Evolutionary conservation across 2,888 invertebrate species (phyloP), one percentile per base, ranked within the genome.

Genomic region (Aproaerema taeniolella): DNA sequence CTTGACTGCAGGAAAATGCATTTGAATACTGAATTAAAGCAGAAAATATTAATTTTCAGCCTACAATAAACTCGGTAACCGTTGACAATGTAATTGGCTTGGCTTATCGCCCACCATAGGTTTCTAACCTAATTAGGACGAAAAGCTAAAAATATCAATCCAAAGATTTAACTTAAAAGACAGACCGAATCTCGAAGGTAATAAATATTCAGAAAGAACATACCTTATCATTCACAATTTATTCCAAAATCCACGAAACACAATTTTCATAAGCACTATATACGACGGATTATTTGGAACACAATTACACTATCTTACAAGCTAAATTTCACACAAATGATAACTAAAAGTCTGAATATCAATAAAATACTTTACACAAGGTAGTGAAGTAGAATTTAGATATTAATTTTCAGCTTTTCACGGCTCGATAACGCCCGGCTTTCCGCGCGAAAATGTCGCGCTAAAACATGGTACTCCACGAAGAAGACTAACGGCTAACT

Each of bases 391-490:
- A 55, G 55, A 56, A 53, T 65, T 64, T 67, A 62, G 58, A 72
- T 63, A 61, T 58, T 68, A 67, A 63, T 78, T 79, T 78, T 73
- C 59, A 76, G 72, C 61, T 81, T 83, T 85, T 80, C 79, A 83
- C 81, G 80, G 82, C 82, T 85, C 76, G 72, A 82, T 86, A 83
- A 82, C 82, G 85, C 80, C 85, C 83, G 83, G 83, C 86, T 81
- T 86, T 83, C 85, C 87, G 87, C 87, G 87, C 87, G 87, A 86
- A 85, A 87, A 87, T 85, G 82, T 85, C 85, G 87, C 87, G 86
- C 81, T 82, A 80, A 86, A 81, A 79, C 73, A 73, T 55, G 63
- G 61, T 63, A 48, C 70, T 63, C 66, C 57, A n/a, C 60, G 62
- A 67, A 66, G 61, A 58, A 58, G 50, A 71, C 59, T 61, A 63